phyloP scores from a whole-genome alignment of 2,113 vertebrate species.

The Nesospiza acunhae region DNA sequence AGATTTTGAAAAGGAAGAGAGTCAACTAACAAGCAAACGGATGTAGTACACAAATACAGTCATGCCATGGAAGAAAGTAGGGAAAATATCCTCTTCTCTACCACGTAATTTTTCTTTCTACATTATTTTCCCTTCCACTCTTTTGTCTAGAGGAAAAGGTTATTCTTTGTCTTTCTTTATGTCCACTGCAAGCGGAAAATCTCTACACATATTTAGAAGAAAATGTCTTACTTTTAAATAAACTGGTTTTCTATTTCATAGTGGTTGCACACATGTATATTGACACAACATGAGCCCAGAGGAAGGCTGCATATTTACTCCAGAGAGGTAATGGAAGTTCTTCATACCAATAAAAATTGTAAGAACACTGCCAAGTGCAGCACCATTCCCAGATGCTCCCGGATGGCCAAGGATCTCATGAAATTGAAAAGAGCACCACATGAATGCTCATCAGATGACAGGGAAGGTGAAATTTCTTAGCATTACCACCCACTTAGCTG shows the following conservation, averaged over 20 bases:
- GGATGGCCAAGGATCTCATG: neutral
- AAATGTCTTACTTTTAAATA: neutral
- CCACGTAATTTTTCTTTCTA: neutral
- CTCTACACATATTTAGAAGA: neutral
- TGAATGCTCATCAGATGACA: neutral
- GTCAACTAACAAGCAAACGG: neutral
- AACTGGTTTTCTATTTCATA: neutral
- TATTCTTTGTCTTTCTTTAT: neutral
- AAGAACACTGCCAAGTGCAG: neutral
- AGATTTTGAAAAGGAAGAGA: neutral
- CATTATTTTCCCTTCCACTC: neutral
- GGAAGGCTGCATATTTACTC: neutral
- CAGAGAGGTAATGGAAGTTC: neutral
- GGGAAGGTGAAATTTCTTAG: neutral
- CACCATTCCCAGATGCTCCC: rapidly evolving
- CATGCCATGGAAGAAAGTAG: neutral
- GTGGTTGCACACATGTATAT: neutral
- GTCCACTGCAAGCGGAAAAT: neutral
- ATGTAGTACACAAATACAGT: neutral
- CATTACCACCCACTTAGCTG: neutral
- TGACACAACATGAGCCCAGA: neutral
- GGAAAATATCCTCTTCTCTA: neutral
- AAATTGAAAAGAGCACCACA: neutral
- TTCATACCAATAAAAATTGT: neutral
- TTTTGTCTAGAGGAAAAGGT: neutral